Conservation (phyloP, 2,888 invertebrate species). For the Tipula unca region DNA sequence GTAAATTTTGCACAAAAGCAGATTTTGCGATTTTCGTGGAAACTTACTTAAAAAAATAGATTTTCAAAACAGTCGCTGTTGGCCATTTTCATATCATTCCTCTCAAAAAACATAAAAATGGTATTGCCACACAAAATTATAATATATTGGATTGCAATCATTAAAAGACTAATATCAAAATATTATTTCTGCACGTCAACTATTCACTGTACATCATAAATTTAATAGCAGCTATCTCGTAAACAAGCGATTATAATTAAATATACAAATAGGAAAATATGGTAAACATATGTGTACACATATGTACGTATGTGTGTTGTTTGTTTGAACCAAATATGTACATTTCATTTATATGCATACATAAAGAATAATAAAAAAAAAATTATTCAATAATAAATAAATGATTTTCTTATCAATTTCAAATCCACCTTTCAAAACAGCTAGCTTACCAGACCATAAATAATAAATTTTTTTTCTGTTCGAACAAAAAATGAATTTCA, state of each 20-base stretch:
- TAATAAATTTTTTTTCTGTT: background rate
- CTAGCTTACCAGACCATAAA: background rate
- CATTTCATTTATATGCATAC: background rate
- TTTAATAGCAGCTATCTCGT: background rate
- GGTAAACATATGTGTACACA: background rate
- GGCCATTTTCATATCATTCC: too few relatives aligned
- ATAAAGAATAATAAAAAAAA: background rate
- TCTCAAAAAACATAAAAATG: too few relatives aligned
- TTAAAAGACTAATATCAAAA: background rate
- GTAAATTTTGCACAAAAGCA: too few relatives aligned
- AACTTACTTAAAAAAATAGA: too few relatives aligned
- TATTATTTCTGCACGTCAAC: background rate
- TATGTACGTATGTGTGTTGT: background rate
- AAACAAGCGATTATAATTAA: constrained; percentile 14
- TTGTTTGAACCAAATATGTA: background rate
- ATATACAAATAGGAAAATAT: background rate
- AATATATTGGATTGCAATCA: background rate
- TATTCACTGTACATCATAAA: background rate
- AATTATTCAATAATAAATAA: background rate
- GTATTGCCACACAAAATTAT: too few relatives aligned
- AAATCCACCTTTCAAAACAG: background rate
- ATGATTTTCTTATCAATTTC: background rate
- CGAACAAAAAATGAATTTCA: background rate
- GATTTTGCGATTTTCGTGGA: too few relatives aligned
- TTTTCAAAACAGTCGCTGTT: too few relatives aligned